Conservation (phyloP, 2,888 invertebrate genomes). For the Bombyx huttoni region DNA sequence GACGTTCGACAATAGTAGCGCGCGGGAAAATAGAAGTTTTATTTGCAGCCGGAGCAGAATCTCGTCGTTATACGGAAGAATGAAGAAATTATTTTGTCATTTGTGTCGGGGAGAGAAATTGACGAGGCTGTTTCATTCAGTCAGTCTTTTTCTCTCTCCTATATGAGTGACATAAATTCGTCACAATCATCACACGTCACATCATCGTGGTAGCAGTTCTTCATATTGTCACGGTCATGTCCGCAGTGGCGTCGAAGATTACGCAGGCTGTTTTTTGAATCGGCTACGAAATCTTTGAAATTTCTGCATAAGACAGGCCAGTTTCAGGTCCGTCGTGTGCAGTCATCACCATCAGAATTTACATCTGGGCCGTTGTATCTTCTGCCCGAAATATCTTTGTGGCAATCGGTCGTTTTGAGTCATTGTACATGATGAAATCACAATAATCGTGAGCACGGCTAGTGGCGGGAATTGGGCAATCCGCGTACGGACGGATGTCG, state of each 20-base stretch:
- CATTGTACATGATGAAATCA: constrained; percentile 52
- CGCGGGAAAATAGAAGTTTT: constrained; percentile 17
- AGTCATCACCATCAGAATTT: background rate
- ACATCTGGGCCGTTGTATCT: constrained; percentile 1
- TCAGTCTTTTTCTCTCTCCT: constrained; percentile 88
- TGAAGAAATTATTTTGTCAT: constrained; percentile 34
- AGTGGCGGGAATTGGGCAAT: constrained; percentile 60
- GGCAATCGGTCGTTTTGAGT: constrained; percentile 46
- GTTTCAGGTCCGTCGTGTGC: background rate
- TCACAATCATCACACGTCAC: no score
- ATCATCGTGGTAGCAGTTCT: constrained; percentile 9
- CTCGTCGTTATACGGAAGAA: constrained; percentile 21
- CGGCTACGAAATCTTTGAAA: constrained; percentile 66
- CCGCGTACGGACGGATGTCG: constrained; percentile 44
- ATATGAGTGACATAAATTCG: constrained; percentile 71
- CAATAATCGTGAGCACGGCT: constrained; percentile 40
- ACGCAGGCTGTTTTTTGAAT: constrained; percentile 58
- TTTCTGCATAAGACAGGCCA: constrained; percentile 54
- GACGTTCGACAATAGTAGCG: constrained; percentile 4
- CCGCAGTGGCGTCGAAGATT: constrained; percentile 67
- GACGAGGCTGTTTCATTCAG: constrained; percentile 75
- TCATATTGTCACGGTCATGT: constrained; percentile 25
- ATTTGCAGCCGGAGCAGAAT: constrained; percentile 29
- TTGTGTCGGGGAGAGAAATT: constrained; percentile 77
- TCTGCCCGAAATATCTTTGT: constrained; percentile 32